These are phyloP conservation scores for Oreochromis aureus DNA, from an alignment of 2,113 vertebrate species.

Conservation along the genomic window DNA sequence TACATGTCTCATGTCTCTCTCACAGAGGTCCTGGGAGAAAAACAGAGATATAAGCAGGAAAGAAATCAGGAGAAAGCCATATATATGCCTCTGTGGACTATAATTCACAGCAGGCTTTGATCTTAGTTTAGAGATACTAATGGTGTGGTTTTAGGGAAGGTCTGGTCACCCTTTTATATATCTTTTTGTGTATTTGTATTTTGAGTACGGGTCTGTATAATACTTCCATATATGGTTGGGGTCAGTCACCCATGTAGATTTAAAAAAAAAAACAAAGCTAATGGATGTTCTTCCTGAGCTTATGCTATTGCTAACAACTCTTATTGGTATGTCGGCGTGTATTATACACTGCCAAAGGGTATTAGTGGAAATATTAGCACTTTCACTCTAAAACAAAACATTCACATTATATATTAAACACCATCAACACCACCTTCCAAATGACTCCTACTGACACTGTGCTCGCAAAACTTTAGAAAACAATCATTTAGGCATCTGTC, in stretches of 20 bases:
- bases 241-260: slow-evolving; percentile 5
- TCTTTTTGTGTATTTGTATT: slow-evolving; percentile 20
- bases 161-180: slow-evolving; percentile 24
- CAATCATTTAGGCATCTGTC: neutral
- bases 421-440: neutral
- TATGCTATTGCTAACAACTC: neutral
- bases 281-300: slow-evolving; percentile 21
- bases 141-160: slow-evolving; percentile 16
- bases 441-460: neutral
- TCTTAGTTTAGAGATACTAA: slow-evolving; percentile 50
- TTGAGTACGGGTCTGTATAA: neutral
- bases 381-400: neutral
- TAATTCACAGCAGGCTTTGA: slow-evolving; percentile 51
- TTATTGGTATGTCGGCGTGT: slow-evolving; percentile 2
- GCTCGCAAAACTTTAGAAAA: neutral
- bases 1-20: slow-evolving; percentile 21
- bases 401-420: neutral
- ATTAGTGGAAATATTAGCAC: neutral
- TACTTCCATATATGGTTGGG: neutral
- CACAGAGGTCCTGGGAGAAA: neutral
- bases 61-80: slow-evolving; percentile 2
- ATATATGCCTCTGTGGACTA: slow-evolving; percentile 6
- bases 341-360: neutral
- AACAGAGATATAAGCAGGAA: slow-evolving; percentile 9
- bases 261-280: neutral